A percentile compares a stretch with the other conserved stretches of the same genome.
These are phyloP conservation scores for Brenthis ino DNA, from an alignment of 2,888 invertebrate genomes.

Conservation along the genomic window DNA sequence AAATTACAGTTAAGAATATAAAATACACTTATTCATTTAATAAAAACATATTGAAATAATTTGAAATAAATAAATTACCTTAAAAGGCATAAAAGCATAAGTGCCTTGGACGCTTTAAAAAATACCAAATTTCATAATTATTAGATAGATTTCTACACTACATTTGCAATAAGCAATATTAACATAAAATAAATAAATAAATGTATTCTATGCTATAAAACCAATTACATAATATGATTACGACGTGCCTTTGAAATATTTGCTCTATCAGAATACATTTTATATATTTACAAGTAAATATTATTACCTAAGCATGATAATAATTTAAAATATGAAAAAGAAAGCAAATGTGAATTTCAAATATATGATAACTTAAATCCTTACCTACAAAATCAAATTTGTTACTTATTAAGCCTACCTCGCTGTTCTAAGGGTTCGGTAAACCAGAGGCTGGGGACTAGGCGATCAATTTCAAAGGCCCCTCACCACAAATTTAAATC, in stretches of 20 bases:
- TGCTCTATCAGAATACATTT: not conserved
- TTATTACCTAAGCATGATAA: not conserved
- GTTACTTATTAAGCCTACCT: constrained; percentile 70
- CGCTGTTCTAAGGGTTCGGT: constrained; percentile 64
- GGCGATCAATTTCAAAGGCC: constrained; percentile 80
- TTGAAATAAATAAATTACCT: too few relatives aligned
- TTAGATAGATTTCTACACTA: not conserved
- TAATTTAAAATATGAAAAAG: not conserved
- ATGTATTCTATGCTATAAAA: not conserved
- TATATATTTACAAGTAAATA: not conserved
- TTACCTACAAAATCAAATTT: constrained; percentile 69
- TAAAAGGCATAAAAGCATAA: too few relatives aligned
- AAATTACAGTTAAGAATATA: too few relatives aligned
- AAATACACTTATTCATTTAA: too few relatives aligned
- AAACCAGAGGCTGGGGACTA: constrained; percentile 75
- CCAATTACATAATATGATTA: not conserved
- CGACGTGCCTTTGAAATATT: not conserved
- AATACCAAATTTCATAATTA: too few relatives aligned
- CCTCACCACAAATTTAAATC: constrained; percentile 77
- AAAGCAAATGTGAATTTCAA: not conserved
- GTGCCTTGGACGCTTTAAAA: too few relatives aligned
- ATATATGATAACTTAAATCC: constrained; percentile 32
- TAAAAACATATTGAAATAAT: too few relatives aligned
- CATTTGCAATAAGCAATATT: not conserved
- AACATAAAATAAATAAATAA: not conserved